phyloP scores from a whole-genome alignment of 1,140 invertebrate species.

The Popillia japonica region DNA sequence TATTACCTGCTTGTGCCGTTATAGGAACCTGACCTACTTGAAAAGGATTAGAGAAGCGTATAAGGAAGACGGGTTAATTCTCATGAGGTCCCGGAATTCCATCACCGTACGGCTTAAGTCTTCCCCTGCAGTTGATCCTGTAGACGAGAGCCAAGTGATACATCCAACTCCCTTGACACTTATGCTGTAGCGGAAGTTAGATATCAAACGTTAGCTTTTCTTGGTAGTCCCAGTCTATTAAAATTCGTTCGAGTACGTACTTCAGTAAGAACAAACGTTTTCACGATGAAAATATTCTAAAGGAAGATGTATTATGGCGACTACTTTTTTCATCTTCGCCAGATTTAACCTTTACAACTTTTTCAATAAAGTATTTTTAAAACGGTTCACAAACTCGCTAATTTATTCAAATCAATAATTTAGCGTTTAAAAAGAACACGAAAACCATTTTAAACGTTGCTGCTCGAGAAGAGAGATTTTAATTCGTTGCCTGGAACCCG shows the following conservation, averaged over 20 bases:
- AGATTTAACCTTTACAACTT: too few relatives aligned
- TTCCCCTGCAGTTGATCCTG: neutral
- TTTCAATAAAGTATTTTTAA: neutral
- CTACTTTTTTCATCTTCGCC: too few relatives aligned
- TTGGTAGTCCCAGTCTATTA: neutral
- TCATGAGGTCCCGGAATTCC: neutral
- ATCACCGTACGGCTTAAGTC: neutral
- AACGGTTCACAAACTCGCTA: neutral
- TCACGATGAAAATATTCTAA: too few relatives aligned
- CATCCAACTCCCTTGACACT: neutral
- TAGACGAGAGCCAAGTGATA: constrained; percentile 5
- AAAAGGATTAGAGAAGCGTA: neutral
- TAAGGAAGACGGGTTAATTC: neutral
- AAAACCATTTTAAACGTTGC: neutral
- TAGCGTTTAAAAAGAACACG: neutral
- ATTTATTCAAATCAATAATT: neutral
- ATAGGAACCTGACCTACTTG: constrained; percentile 1
- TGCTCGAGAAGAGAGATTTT: neutral
- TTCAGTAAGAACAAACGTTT: too few relatives aligned
- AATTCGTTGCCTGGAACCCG: neutral
- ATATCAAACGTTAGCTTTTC: neutral
- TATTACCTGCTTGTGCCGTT: too few relatives aligned
- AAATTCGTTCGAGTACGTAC: neutral
- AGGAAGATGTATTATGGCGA: too few relatives aligned
- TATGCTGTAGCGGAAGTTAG: neutral